These are phyloP conservation scores for Platypus cylindrus DNA, from an alignment of 2,888 invertebrate genomes.

Conservation along the genomic window DNA sequence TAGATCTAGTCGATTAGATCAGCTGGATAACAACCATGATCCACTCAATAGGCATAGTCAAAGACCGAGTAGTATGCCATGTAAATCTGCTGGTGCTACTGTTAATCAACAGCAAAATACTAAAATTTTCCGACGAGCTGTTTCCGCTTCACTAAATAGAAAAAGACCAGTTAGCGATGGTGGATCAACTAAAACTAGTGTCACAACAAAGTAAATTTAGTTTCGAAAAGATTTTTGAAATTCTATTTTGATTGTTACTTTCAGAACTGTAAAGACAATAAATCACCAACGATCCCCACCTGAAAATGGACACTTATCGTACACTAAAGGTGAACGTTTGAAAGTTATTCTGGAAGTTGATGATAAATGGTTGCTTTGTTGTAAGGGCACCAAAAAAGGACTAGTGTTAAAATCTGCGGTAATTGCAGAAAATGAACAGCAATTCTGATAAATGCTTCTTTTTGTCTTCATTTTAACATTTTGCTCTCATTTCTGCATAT, in stretches of 20 bases:
- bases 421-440: slow-evolving; percentile 33
- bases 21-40: slow-evolving; percentile 31
- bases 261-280: slow-evolving; percentile 57
- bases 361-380: slow-evolving; percentile 61
- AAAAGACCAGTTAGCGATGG: slow-evolving; percentile 35
- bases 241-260: slow-evolving; percentile 17
- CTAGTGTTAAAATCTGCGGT: slow-evolving; percentile 62
- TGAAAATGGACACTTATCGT: slow-evolving; percentile 64
- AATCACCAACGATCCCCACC: slow-evolving; percentile 65
- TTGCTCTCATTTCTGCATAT: too few relatives aligned
- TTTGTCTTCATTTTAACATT: too few relatives aligned
- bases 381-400: slow-evolving; percentile 63
- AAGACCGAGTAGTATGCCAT: slow-evolving; percentile 58
- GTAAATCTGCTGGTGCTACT: slow-evolving; percentile 42
- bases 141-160: slow-evolving; percentile 51
- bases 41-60: slow-evolving; percentile 34
- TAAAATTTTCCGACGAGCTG: slow-evolving; percentile 44
- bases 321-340: slow-evolving; percentile 62
- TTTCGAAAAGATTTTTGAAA: neutral
- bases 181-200: slow-evolving; percentile 16
- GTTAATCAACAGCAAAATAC: too few relatives aligned
- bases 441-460: slow-evolving; percentile 23
- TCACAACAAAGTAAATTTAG: slow-evolving; percentile 36
- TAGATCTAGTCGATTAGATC: slow-evolving; percentile 53
- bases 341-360: slow-evolving; percentile 65